Evolutionary conservation across 2,113 vertebrate genomes (phyloP), one percentile per base, ranked within the genome.

Genomic region (Rhabdornis inornatus): DNA sequence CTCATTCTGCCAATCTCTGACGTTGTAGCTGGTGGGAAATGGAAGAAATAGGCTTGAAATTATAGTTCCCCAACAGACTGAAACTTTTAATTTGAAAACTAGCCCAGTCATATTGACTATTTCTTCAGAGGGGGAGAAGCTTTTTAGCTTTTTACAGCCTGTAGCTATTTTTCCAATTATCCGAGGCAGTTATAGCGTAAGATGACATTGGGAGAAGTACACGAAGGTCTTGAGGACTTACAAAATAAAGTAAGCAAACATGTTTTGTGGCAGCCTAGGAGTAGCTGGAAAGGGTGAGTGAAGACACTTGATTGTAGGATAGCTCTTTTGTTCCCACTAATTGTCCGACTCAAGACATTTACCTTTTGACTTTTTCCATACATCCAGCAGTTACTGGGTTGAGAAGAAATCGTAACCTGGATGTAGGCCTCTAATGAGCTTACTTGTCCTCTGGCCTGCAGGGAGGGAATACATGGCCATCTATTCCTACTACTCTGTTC

Each of bases 31-130:
- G 33, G 71, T 94, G 28, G 66, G 66, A 96, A 92, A 76, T 83
- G 68, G 79, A 85, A 95, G 55, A 80, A 86, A 77, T 47, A 52
- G 25, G 37, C 63, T 90, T 83, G 68, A 94, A 94, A 93, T 70
- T 50, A 45, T 21, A 77, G 31, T 63, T 93, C 80, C 74, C 66
- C n/a, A 49, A 60, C 25, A 82, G 72, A 71, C 3, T 69, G 61
- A 64, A 91, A 87, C 22, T 85, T 53, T 4, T 45, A 89, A 56
- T 37, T 87, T 65, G n/a, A 31, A 82, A 89, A 91, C 14, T 53
- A 23, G 40, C n/a, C 65, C 28, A 61, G 63, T 84, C 23, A n/a
- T 40, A 40, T n/a, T n/a, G 28, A 63, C 37, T 77, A 9, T 83
- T 88, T 80, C 71, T 94, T 89, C 65, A 65, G 15, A 93, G 57